Base-by-base conservation (phyloP, 2,113 vertebrate genomes). In the Hepsetus odoe region DNA sequence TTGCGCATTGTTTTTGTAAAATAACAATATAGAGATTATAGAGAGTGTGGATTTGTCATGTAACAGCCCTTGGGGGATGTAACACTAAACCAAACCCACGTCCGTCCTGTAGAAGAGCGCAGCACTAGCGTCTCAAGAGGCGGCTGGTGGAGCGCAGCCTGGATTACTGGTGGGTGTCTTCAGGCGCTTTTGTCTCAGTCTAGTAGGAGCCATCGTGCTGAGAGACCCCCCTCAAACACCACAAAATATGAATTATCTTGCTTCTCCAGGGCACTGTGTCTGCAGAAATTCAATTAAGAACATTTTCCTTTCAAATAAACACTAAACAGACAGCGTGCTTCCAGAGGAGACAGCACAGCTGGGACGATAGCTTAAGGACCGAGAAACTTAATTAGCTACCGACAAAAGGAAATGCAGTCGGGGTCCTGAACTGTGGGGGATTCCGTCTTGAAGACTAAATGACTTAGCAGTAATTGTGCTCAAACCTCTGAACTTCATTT, bases 271-370 rank as follows among this genome's bases (percentile, higher is more conserved):
- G 55, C 49, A 77, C 84, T 69, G 44, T 28, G 78, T 84, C 81
- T 73, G 82, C 56, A 0, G 66, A 87, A 82, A 90, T 88, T 87
- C 76, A 83, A 89, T 89, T 85, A 87, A 68, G 14, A 11, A 11
- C 20, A 35, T 53, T 82, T 32, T 26, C 30, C 22, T 49, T 33
- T 13, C 35, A 73, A 61, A 77, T 46, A 77, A 72, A 72, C n/a
- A 26, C 67, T 38, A 28, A 64, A 40, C 16, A 28, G n/a, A 20
- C 14, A 11, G 11, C 24, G 20, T 64, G 20, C 59, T 13, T 46
- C 18, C 20, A 77, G 35, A 77, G 5, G 2, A 7, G 24, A 30
- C 32, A 35, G 22, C 18, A 42, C 18, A 12, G 32, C 44, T 44
- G 6, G 61, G 20, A 59, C 24, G n/a, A 59, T 22, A 38, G 35